Evolutionary conservation across 1,140 invertebrate species (phyloP).

Genomic region (Zaprionus taronus): DNA sequence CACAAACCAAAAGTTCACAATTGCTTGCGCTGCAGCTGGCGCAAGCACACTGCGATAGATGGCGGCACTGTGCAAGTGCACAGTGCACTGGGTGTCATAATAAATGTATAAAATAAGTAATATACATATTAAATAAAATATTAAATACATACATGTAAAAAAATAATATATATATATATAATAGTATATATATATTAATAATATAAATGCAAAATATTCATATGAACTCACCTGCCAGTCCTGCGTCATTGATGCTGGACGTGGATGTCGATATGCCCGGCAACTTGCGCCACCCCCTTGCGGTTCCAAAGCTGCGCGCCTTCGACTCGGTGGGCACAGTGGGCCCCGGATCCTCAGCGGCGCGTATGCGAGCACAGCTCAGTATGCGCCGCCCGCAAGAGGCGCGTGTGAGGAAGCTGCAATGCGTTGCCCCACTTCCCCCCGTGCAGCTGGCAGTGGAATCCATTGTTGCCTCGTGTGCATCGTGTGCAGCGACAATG

Average conservation of each 20-base stretch:
- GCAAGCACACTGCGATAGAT: background rate
- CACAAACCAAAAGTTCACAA: background rate
- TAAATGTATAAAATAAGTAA: background rate
- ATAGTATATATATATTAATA: background rate
- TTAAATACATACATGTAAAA: background rate
- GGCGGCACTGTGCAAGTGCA: background rate
- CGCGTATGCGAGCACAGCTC: conserved; percentile 75
- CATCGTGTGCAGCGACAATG: conserved; percentile 41
- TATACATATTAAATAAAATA: background rate
- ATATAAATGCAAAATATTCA: background rate
- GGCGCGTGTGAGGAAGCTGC: conserved; percentile 69
- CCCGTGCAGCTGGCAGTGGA: background rate
- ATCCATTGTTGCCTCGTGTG: conserved; percentile 17
- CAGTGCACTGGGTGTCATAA: no score
- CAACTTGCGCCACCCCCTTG: conserved; percentile 91
- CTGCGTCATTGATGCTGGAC: conserved; percentile 88
- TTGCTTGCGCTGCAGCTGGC: background rate
- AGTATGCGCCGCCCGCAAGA: conserved; percentile 72
- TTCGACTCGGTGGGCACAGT: conserved; percentile 71
- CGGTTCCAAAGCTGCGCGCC: conserved; percentile 88
- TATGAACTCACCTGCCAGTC: conserved; percentile 86
- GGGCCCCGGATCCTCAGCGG: conserved; percentile 79
- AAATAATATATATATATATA: background rate
- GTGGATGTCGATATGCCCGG: conserved; percentile 88
- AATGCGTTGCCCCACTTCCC: background rate